Base-by-base conservation (phyloP, 1,140 invertebrate species). In the Drosophila persimilis region DNA sequence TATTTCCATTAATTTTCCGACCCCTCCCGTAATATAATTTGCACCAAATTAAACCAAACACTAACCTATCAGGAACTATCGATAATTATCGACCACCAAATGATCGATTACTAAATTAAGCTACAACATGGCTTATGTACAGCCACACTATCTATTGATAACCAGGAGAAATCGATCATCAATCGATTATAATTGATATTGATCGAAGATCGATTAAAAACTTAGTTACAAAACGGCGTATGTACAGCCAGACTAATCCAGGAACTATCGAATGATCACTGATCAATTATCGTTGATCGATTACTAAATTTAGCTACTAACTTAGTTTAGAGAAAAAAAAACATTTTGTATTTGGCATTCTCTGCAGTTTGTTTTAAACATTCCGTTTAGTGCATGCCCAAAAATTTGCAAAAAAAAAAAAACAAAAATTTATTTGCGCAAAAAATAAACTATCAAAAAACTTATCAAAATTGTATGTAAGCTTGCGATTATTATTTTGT, bases 271-370 rank as follows among this genome's bases (percentile, higher is more conserved):
- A 5, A 3, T n/a, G 35, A 20, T 24, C 8, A 20, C 31, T 44
- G 35, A 56, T 24, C 11, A 2, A 26, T 24, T 35, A 15, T n/a
- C 15, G 35, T 39, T 39, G 35, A 39, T 39, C 35, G 35, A 39
- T 39, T 39, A 39, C 35, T 39, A 53, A 47, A 11, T 52, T 60
- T 71, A 71, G 43, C 41, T 20, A 8, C 67, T 71, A 71, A 71
- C 59, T 17, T 71, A 60, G 55, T 60, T 41, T 71, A 47, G 45
- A 67, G 11, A 50, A 11, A 41, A 22, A 15, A 15, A 4, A 45
- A 11, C 50, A 29, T 29, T 70, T 48, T 70, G 65, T 71, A 71
- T 24, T 70, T 52, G 41, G 46, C 41, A 59, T 70, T 70, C 11
- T 17, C 50, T 46, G 63, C 53, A 67, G 39, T 70, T 51, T 71